Conservation (phyloP, 2,888 invertebrate genomes). For the Bellardia pandia region DNA sequence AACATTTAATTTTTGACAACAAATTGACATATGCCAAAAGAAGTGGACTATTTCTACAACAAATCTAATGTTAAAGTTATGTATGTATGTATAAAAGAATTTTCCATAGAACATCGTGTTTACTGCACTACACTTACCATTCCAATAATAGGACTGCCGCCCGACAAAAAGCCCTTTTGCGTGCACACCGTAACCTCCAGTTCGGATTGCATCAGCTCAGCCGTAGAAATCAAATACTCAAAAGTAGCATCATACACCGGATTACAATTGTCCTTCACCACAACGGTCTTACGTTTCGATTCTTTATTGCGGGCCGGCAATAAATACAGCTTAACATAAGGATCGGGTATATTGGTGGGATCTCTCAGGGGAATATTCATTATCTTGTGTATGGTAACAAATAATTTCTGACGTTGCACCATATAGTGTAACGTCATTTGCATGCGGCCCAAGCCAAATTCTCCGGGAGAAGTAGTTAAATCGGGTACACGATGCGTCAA, state of each 20-base stretch:
- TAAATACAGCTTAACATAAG: slow-evolving; percentile 94
- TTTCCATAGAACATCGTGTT: too few species aligned
- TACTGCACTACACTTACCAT: slow-evolving; percentile 85
- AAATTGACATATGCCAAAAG: too few species aligned
- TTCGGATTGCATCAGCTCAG: slow-evolving; percentile 90
- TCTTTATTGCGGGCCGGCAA: slow-evolving; percentile 93
- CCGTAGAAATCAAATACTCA: slow-evolving; percentile 93
- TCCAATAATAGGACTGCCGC: slow-evolving; percentile 93
- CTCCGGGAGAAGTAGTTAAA: slow-evolving; percentile 88
- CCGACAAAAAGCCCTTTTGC: slow-evolving; percentile 92
- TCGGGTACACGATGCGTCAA: slow-evolving; percentile 87
- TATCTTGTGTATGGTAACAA: slow-evolving; percentile 94
- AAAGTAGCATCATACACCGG: slow-evolving; percentile 96
- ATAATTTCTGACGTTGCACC: slow-evolving; percentile 91
- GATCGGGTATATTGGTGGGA: slow-evolving; percentile 93
- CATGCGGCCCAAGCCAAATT: slow-evolving; percentile 91
- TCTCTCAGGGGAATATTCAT: slow-evolving; percentile 93
- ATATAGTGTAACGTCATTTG: slow-evolving; percentile 94
- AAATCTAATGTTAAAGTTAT: too few species aligned
- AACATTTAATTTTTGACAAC: too few species aligned
- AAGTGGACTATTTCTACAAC: too few species aligned
- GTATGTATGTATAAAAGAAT: too few species aligned
- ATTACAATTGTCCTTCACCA: slow-evolving; percentile 94
- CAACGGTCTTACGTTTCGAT: slow-evolving; percentile 93
- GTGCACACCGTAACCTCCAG: slow-evolving; percentile 95